These are phyloP conservation scores for Pantala flavescens DNA, from an alignment of 1,140 invertebrate species.

Conservation along the genomic window DNA sequence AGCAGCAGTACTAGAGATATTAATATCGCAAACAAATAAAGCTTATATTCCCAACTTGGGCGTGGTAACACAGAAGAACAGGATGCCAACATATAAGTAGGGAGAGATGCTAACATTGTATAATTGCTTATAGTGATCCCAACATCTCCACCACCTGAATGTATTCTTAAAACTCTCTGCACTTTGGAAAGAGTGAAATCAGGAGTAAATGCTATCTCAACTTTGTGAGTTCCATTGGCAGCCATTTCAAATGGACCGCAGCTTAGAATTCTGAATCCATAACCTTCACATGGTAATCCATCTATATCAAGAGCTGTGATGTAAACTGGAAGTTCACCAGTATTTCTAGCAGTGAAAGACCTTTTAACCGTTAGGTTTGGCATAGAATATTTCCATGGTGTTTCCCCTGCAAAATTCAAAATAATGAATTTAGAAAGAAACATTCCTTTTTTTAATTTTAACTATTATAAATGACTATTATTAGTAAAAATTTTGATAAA, in stretches of 20 bases:
- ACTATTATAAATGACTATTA: too few species aligned
- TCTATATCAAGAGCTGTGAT: conserved; percentile 68
- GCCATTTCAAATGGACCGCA: conserved; percentile 69
- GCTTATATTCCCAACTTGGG: conserved; percentile 65
- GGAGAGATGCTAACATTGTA: conserved; percentile 68
- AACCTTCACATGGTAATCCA: conserved; percentile 66
- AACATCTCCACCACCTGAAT: conserved; percentile 38
- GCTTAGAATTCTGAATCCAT: conserved; percentile 75
- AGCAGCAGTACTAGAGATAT: conserved; percentile 54
- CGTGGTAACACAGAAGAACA: conserved; percentile 63
- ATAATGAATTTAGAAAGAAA: conserved; percentile 19
- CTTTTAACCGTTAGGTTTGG: conserved; percentile 70
- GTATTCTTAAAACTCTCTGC: conserved; percentile 42
- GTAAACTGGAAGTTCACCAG: conserved; percentile 68
- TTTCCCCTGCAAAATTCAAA: conserved; percentile 35
- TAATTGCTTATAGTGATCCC: conserved; percentile 46
- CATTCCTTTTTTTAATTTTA: too few species aligned
- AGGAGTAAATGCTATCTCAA: conserved; percentile 86
- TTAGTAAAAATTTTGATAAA: too few species aligned
- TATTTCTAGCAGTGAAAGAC: conserved; percentile 79
- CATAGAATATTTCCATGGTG: conserved; percentile 39
- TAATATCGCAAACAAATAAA: conserved; percentile 57
- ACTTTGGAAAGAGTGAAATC: conserved; percentile 83
- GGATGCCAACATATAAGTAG: conserved; percentile 57
- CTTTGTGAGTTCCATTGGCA: conserved; percentile 71